Evolutionary conservation across 2,113 vertebrate genomes (phyloP), one percentile per base, ranked within the genome.

Genomic region (Callocephalon fimbriatum): DNA sequence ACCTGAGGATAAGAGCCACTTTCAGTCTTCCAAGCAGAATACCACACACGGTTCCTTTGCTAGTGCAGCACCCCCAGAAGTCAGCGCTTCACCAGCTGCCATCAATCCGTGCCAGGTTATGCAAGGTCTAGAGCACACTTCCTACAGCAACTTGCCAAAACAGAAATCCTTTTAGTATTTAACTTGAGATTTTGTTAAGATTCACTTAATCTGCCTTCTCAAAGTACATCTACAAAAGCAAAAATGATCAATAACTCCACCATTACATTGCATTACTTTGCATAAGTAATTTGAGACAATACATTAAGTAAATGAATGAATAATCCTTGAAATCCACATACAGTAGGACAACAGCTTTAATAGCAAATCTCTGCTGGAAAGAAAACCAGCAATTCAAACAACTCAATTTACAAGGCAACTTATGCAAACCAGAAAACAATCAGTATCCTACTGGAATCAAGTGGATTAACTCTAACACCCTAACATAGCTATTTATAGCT

Each of bases 201-300:
- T 95, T 78, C 83, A 53, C 53, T 65, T 96, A 94, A 96, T 97
- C 86, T 75, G 63, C 71, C 47, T 73, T 71, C 76, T 70, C 84
- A 87, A 80, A 91, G 77, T 31, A 88, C 70, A 77, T 75, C 84
- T 90, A 11, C 42, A 89, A 81, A 86, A 93, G 65, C 26, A 68
- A 84, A 92, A 88, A 58, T 48, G n/a, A 95, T 97, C 94, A 84
- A 94, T 96, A 95, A 65, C 10, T 65, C 70, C 73, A 85, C 76
- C 86, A 79, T 85, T 81, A 94, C 92, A 96, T 87, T 87, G 92
- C 88, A 95, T 96, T 95, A 78, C 76, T 91, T 91, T 87, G 94
- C 94, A 75, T 88, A 86, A 88, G 83, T 85, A 87, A 96, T 92
- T 75, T 87, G 40, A 31, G 68, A 68, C 61, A 91, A 92, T 89